phyloP scores from a whole-genome alignment of 2,113 vertebrate genomes.

The Archocentrus centrarchus region DNA sequence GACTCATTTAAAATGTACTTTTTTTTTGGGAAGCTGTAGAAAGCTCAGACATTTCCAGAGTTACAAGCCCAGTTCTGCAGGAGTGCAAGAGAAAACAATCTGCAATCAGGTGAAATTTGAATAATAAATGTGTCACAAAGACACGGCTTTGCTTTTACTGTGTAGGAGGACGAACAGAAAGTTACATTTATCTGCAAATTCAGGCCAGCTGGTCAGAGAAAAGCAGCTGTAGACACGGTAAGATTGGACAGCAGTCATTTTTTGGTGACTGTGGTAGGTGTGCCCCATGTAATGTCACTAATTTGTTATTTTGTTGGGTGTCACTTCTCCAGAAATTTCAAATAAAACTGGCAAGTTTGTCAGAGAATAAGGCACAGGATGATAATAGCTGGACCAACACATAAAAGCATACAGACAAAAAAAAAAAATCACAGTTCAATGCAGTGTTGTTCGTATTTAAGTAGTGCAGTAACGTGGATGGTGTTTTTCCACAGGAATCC shows the following conservation, averaged over 20 bases:
- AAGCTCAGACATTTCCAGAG: neutral
- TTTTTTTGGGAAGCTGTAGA: neutral
- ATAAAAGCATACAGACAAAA: neutral
- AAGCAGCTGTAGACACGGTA: neutral
- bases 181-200: neutral
- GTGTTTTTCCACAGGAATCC: too few species aligned
- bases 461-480: too few species aligned
- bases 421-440: neutral
- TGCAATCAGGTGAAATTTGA: neutral
- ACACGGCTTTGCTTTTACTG: neutral
- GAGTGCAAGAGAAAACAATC: neutral
- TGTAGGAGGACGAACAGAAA: neutral
- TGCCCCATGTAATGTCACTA: neutral
- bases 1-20: neutral
- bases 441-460: neutral
- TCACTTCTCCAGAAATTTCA: neutral
- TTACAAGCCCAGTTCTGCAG: neutral
- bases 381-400: constrained; percentile 10
- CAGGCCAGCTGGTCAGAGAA: neutral
- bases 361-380: neutral
- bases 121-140: neutral
- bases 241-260: neutral
- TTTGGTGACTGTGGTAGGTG: neutral
- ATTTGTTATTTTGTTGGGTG: neutral
- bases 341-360: neutral